phyloP scores from a whole-genome alignment of 2,113 vertebrate genomes.

The Hippocampus zosterae region DNA sequence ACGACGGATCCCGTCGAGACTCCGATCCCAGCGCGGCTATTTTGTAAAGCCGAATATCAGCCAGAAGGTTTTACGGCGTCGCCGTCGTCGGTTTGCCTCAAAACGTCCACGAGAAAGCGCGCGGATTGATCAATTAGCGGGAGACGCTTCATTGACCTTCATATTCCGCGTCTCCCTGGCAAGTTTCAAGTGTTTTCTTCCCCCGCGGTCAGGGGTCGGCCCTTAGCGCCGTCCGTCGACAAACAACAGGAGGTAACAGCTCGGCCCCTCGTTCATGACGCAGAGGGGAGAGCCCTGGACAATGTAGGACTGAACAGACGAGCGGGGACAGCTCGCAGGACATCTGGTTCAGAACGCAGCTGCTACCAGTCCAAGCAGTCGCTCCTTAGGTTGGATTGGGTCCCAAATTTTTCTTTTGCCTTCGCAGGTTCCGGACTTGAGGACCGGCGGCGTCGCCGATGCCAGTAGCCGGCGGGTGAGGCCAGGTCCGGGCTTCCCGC shows the following conservation, averaged over 20 bases:
- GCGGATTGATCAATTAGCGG: neutral
- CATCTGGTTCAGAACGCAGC: conserved; percentile 54
- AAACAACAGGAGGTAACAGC: conserved; percentile 60
- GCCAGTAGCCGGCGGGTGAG: conserved; percentile 56
- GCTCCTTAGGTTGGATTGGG: conserved; percentile 7
- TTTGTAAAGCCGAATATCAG: no score
- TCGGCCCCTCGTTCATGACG: conserved; percentile 51
- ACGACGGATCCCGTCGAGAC: neutral
- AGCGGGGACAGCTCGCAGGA: conserved; percentile 44
- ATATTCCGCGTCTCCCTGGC: conserved; percentile 50
- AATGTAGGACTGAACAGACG: conserved; percentile 35
- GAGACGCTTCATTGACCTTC: conserved; percentile 21
- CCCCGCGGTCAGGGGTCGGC: conserved; percentile 36
- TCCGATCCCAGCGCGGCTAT: no score
- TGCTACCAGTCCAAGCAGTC: conserved; percentile 36
- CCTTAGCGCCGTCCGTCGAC: conserved; percentile 50
- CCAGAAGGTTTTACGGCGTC: no score
- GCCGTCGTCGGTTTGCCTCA: neutral
- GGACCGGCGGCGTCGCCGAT: conserved; percentile 44
- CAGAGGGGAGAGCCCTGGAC: conserved; percentile 50
- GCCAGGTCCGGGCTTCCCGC: conserved; percentile 45
- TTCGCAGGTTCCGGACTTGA: conserved; percentile 44
- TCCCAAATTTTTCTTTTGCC: neutral
- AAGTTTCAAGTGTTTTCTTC: conserved; percentile 58
- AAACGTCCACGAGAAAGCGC: neutral